phyloP scores from a whole-genome alignment of 2,113 vertebrate species.

The Eupsittula cactorum region DNA sequence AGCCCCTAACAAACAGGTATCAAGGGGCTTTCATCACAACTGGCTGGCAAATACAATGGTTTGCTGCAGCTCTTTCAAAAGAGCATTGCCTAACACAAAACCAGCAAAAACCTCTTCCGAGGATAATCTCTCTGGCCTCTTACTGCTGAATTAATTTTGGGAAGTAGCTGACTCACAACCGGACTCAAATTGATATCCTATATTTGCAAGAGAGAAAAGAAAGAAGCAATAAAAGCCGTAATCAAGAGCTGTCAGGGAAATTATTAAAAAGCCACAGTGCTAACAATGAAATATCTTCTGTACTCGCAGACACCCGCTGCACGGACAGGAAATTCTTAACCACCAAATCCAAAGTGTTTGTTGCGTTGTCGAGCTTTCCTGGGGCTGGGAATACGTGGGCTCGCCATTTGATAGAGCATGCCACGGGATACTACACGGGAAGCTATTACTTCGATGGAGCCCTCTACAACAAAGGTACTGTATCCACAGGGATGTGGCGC shows the following conservation, averaged over 20 bases:
- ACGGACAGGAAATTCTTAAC: slow-evolving; percentile 90
- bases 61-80: background rate
- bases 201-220: background rate
- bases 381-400: slow-evolving; percentile 97
- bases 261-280: background rate
- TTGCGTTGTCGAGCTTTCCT: slow-evolving; percentile 93
- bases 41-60: background rate
- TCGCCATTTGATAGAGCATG: slow-evolving; percentile 92
- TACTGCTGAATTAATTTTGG: slow-evolving; percentile 17
- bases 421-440: slow-evolving; percentile 94
- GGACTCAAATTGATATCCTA: slow-evolving; percentile 6
- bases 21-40: background rate
- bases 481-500: background rate
- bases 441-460: slow-evolving; percentile 97
- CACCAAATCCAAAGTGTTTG: slow-evolving; percentile 85
- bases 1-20: background rate
- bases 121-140: slow-evolving; percentile 17
- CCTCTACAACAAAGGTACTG: slow-evolving; percentile 92
- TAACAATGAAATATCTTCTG: slow-evolving; percentile 42
- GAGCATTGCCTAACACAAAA: background rate
- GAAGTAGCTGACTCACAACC: slow-evolving; percentile 26
- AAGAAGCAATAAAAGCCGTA: slow-evolving; percentile 21
- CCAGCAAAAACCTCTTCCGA: background rate
- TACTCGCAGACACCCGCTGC: slow-evolving; percentile 87
- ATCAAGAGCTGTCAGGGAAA: slow-evolving; percentile 35